phyloP scores from a whole-genome alignment of 1,140 invertebrate species.

The Drosophila jambulina region DNA sequence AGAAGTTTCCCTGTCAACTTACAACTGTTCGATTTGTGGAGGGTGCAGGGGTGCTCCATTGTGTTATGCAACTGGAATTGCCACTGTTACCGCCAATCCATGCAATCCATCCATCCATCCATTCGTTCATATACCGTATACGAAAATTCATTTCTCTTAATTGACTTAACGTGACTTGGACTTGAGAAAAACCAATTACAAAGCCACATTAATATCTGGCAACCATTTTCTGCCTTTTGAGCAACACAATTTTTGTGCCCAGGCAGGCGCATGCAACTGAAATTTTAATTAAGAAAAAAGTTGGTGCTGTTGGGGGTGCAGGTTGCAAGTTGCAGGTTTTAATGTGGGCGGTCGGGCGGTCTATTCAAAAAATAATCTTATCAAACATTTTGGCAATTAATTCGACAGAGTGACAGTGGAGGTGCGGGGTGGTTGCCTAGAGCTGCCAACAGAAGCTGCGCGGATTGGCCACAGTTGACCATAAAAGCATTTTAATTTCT shows the following conservation, averaged over 20 bases:
- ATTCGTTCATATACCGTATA: conserved; percentile 24
- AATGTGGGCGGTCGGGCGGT: conserved; percentile 20
- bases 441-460: conserved; percentile 30
- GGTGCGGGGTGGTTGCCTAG: not conserved
- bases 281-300: conserved; percentile 72
- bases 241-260: conserved; percentile 39
- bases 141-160: conserved; percentile 80
- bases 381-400: conserved; percentile 79
- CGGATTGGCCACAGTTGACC: conserved; percentile 37
- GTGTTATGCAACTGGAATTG: conserved; percentile 43
- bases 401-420: conserved; percentile 36
- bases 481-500: conserved; percentile 83
- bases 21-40: not conserved
- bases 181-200: conserved; percentile 81
- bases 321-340: conserved; percentile 4
- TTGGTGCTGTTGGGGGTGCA: conserved; percentile 30
- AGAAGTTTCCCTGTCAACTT: conserved; percentile 26
- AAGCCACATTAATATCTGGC: conserved; percentile 80
- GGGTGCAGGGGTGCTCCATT: not conserved
- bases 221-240: conserved; percentile 66
- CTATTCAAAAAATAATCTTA: conserved; percentile 67
- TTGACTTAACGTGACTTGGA: conserved; percentile 81
- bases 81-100: conserved; percentile 11
- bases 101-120: conserved; percentile 40
- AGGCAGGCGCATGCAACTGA: conserved; percentile 55